Base-by-base conservation (phyloP, 2,113 vertebrate species). In the Aix galericulata region DNA sequence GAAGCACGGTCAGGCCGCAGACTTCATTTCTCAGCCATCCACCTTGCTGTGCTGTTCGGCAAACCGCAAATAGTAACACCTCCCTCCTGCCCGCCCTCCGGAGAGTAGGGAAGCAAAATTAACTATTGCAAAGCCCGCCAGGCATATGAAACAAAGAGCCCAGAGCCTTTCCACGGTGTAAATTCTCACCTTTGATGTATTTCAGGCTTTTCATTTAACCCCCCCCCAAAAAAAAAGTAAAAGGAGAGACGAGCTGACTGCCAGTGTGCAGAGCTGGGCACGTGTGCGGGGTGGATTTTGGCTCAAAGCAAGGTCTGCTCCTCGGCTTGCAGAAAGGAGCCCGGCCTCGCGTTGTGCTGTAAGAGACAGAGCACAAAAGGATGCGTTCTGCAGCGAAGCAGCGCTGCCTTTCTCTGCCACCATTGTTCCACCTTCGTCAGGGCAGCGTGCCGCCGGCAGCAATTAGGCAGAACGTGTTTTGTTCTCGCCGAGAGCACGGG, bases 41-140 rank as follows among this genome's bases (percentile, higher is more conserved):
- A 94, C 74, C 91, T 93, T 58, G 2, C 56, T 52, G 59, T 67
- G 66, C 86, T 92, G 26, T 92, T 84, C 12, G 53, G 83, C 88
- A 95, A 86, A 89, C 77, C 32, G 0, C 83, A 93, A 64, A 91
- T 97, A 96, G 86, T 93, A 96, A 97, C 94, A 95, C 95, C 87
- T 96, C 86, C 86, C 62, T 92, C 72, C 48, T 6, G 40, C 72
- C 53, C 17, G 88, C 44, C 62, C 86, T 92, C 74, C 29, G 0
- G 1, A 52, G 64, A 77, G 55, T 87, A 44, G 29, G 76, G 40
- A 95, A 42, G 86, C 71, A 87, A 66, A 81, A 84, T 92, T 88
- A 94, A 91, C 82, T 66, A 31, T 68, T 91, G 88, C 69, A 92
- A 60, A 88, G 34, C 56, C 36, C 5, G 1, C 66, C 56, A 60